Percentiles rank a stretch among this genome's conserved stretches.
Conservation (phyloP, 2,797 vertebrate genomes). For the Paguma larvata region DNA sequence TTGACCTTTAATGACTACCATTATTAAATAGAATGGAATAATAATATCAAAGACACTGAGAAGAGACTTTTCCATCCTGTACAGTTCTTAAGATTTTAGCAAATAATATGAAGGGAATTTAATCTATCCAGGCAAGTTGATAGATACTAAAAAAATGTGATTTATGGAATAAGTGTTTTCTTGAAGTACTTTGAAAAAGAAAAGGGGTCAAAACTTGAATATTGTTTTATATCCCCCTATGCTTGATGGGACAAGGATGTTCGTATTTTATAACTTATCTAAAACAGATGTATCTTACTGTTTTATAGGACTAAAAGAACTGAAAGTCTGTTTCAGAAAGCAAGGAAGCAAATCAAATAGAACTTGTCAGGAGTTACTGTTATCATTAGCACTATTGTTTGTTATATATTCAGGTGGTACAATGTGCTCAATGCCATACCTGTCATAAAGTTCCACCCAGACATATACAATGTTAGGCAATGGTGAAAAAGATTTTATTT, state of each 20-base stretch:
- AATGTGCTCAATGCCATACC: neutral
- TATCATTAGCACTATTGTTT: neutral
- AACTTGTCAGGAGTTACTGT: neutral
- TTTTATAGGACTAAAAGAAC: neutral
- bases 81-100: neutral
- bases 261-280: neutral
- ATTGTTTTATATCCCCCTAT: neutral
- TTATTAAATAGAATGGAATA: neutral
- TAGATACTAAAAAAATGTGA: neutral
- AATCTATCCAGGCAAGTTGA: neutral
- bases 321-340: neutral
- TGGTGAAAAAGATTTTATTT: neutral
- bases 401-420: neutral
- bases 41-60: neutral
- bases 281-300: neutral
- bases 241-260: neutral
- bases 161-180: constrained; percentile 8
- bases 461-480: neutral
- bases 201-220: neutral
- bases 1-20: neutral
- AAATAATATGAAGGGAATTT: neutral
- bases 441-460: neutral
- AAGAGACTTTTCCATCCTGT: neutral
- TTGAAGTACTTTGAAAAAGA: constrained; percentile 43
- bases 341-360: neutral